These are phyloP conservation scores for Emys orbicularis DNA, from an alignment of 2,797 vertebrate genomes.

Conservation along the genomic window DNA sequence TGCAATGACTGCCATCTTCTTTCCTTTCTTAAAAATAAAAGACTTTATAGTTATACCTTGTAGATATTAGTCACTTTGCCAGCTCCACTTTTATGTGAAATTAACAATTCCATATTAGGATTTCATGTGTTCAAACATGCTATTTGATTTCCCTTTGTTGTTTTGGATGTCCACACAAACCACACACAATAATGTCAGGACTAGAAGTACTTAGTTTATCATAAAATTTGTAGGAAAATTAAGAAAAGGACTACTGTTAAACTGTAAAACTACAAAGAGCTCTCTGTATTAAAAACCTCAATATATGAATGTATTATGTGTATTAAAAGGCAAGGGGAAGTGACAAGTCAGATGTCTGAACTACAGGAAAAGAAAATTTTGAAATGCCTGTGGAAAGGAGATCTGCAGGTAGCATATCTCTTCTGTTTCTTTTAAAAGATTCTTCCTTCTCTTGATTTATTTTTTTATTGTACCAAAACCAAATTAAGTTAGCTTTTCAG, in stretches of 20 bases:
- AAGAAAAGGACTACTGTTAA: neutral
- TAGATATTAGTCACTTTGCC: neutral
- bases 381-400: neutral
- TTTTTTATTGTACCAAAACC: neutral
- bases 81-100: neutral
- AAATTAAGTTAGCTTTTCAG: neutral
- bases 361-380: accelerated
- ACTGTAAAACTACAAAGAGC: neutral
- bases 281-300: neutral
- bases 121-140: neutral
- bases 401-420: neutral
- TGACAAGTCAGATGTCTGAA: neutral
- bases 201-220: neutral
- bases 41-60: neutral
- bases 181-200: neutral
- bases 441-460: neutral
- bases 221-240: neutral
- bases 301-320: neutral
- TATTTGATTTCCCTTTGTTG: neutral
- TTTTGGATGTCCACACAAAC: neutral
- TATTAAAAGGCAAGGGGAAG: slow-evolving; percentile 6
- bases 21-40: neutral
- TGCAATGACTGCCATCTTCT: neutral
- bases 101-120: neutral
- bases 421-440: neutral